Base-by-base conservation (phyloP, 2,113 vertebrate genomes). In the Ceyx cyanopectus region DNA sequence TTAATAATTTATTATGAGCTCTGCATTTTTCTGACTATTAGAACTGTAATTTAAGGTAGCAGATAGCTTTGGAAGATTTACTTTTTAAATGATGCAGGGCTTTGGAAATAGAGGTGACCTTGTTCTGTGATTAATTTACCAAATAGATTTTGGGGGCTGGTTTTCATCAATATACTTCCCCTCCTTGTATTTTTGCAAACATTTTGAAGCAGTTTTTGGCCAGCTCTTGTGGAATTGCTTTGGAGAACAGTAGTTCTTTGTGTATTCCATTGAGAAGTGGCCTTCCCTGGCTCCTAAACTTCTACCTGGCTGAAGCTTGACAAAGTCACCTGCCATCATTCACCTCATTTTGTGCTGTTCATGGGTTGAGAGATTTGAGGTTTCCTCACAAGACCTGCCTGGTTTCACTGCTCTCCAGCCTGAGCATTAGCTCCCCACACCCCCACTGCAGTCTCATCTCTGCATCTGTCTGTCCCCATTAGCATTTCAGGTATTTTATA, bases 11-110 rank as follows among this genome's bases (percentile, higher is more conserved):
- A 69, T 93, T 75, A 82, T 96, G 88, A 96, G 58, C 27, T 86
- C 54, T 81, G 90, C 63, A 54, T 92, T 94, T 91, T 93, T 95
- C 54, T 90, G 81, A 40, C 83, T 96, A 92, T 95, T 68, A 93
- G 81, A 90, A 93, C 89, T 90, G 88, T 89, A 90, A 80, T 54
- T 86, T 75, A 92, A 94, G 61, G 58, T 79, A 81, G 57, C 72
- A 62, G 37, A 73, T 68, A 86, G 80, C 90, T 95, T 88, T 84
- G 62, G 83, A 86, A 93, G 69, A 78, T 30, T 14, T 68, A 65
- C 37, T 37, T 37, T 37, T 37, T 37, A 37, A 37, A 10, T 37
- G 37, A 37, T 37, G 37, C 10, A 37, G 37, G 37, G 80, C 90
- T 95, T 88, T 84, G 62, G 83, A 86, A 93, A 67, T 68, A 65